Percentiles rank a stretch among this genome's conserved stretches.
These are phyloP conservation scores for Erpornis zantholeuca DNA, from an alignment of 2,113 vertebrate genomes.

Conservation along the genomic window DNA sequence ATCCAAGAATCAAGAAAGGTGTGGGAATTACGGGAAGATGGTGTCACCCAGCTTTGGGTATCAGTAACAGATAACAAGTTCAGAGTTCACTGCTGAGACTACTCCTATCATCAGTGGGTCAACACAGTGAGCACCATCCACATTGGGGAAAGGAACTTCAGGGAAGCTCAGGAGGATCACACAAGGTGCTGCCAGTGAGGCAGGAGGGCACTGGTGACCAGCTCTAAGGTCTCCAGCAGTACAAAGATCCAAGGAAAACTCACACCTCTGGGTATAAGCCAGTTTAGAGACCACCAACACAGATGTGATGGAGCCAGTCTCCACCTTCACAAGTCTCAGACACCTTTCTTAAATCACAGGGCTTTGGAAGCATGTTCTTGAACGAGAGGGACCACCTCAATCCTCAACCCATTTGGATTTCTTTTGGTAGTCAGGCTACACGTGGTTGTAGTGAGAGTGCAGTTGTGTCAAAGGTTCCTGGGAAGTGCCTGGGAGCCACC, in stretches of 20 bases:
- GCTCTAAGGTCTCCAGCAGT: not conserved
- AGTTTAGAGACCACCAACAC: not conserved
- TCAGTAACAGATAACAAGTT: not conserved
- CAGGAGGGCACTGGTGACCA: not conserved
- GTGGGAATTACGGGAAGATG: not conserved
- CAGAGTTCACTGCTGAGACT: not conserved
- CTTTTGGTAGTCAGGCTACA: not conserved
- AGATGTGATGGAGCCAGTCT: not conserved
- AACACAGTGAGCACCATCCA: not conserved
- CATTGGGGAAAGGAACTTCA: accelerated
- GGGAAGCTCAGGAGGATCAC: not conserved
- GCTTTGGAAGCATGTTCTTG: accelerated
- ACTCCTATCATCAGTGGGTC: not conserved
- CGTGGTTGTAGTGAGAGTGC: accelerated
- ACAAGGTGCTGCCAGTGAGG: not conserved
- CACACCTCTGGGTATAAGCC: accelerated
- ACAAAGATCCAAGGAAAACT: not conserved
- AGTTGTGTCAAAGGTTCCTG: not conserved
- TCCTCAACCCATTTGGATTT: not conserved
- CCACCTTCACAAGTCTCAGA: not conserved
- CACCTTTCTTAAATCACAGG: not conserved
- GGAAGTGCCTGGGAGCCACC: not conserved
- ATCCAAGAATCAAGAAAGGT: not conserved
- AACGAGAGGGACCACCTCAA: not conserved
- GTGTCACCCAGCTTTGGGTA: not conserved